These are phyloP conservation scores for Drosophila orena DNA, from an alignment of 1,140 invertebrate genomes.

Conservation along the genomic window DNA sequence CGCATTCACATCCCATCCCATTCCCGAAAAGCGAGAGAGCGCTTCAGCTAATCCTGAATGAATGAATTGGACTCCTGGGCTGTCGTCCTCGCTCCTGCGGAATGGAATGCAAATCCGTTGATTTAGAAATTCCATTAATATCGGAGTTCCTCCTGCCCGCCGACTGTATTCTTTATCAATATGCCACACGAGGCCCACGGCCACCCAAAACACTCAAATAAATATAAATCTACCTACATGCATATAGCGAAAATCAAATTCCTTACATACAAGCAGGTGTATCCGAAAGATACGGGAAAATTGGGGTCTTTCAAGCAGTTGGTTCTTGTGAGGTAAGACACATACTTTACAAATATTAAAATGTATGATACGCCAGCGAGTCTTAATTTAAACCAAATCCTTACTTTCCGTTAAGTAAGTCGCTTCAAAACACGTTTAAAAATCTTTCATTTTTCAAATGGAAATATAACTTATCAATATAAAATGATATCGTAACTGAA, in stretches of 20 bases:
- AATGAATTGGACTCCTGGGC: conserved; percentile 72
- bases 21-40: conserved; percentile 26
- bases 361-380: too few relatives aligned
- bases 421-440: too few relatives aligned
- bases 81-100: conserved; percentile 31
- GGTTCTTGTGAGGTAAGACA: too few relatives aligned
- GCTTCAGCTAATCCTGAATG: conserved; percentile 63
- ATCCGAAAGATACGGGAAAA: too few relatives aligned
- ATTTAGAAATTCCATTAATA: conserved; percentile 71
- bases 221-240: conserved; percentile 9
- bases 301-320: too few relatives aligned
- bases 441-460: too few relatives aligned
- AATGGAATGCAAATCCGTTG: conserved; percentile 55
- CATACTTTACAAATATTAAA: too few relatives aligned
- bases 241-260: conserved; percentile 19
- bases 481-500: too few relatives aligned
- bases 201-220: conserved; percentile 1
- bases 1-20: background rate
- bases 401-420: too few relatives aligned
- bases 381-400: too few relatives aligned
- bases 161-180: conserved; percentile 53
- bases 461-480: too few relatives aligned
- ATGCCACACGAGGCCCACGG: conserved; percentile 28
- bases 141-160: conserved; percentile 33
- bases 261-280: background rate